Evolutionary conservation across 2,113 vertebrate genomes (phyloP).

Genomic region (Illadopsis cleaveri): DNA sequence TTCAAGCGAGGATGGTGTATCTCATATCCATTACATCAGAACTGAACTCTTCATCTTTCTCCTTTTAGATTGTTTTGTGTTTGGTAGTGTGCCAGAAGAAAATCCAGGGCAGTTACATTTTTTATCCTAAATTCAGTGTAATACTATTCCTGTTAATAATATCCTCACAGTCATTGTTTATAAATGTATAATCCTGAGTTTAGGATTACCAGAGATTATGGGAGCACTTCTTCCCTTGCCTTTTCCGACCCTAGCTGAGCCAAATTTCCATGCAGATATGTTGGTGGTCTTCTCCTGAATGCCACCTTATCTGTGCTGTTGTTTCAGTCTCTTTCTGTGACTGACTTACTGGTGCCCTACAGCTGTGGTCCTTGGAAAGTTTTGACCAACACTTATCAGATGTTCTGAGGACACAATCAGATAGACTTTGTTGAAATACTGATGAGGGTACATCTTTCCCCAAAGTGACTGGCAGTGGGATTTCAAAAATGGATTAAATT

Average conservation of each 20-base stretch:
- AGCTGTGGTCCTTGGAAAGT: neutral
- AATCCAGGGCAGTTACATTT: neutral
- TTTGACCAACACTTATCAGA: neutral
- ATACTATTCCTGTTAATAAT: neutral
- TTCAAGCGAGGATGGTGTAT: neutral
- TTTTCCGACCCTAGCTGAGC: neutral
- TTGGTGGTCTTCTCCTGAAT: neutral
- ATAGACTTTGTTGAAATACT: neutral
- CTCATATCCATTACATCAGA: neutral
- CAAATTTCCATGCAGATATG: neutral
- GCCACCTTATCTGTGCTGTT: rapidly evolving
- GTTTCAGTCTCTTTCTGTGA: neutral
- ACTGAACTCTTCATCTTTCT: neutral
- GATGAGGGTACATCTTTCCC: neutral
- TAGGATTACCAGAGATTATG: neutral
- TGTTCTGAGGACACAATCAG: neutral
- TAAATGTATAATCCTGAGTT: neutral
- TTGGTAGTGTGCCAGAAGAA: neutral
- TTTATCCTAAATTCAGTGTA: neutral
- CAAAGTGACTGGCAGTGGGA: rapidly evolving
- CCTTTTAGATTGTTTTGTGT: neutral
- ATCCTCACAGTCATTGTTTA: neutral
- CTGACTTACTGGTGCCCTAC: neutral
- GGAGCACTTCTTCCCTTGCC: neutral
- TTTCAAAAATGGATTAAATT: neutral